Conservation (phyloP, 2,797 vertebrate genomes). For the Cirrhinus mrigala region DNA sequence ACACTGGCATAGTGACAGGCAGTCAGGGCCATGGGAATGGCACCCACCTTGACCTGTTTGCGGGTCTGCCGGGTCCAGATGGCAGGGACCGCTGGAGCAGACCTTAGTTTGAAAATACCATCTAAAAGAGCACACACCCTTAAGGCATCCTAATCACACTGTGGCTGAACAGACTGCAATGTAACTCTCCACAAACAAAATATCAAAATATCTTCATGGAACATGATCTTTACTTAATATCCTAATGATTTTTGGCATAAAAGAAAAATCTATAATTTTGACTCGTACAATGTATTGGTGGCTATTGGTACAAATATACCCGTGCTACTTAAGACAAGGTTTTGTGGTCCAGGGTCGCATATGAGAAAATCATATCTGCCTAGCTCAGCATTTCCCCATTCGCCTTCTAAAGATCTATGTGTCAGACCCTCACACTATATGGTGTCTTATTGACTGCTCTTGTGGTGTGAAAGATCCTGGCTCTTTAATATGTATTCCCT, state of each 20-base stretch:
- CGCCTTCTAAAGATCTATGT: conserved; percentile 17
- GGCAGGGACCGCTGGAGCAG: conserved; percentile 53
- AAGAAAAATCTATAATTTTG: no score
- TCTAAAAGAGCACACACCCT: conserved; percentile 20
- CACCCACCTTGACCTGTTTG: conserved; percentile 76
- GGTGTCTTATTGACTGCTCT: conserved; percentile 36
- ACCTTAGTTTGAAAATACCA: conserved; percentile 47
- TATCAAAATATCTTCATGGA: no score
- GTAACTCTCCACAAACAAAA: background rate
- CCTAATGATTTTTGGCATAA: no score
- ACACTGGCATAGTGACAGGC: conserved; percentile 71
- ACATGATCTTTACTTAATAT: no score
- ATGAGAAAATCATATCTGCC: background rate
- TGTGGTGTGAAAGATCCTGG: conserved; percentile 28
- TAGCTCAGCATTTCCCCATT: conserved; percentile 6
- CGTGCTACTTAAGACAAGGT: no score
- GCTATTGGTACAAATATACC: no score
- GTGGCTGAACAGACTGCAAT: background rate
- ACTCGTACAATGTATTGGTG: no score
- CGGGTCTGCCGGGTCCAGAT: conserved; percentile 68
- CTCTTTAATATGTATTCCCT: conserved; percentile 67
- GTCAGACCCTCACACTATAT: conserved; percentile 11
- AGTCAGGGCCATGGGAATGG: conserved; percentile 67
- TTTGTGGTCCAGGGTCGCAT: background rate
- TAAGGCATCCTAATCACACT: conserved; percentile 43